Percentiles rank a stretch among this genome's conserved stretches.
phyloP scores from a whole-genome alignment of 2,113 vertebrate genomes.

The Mustelus asterias region DNA sequence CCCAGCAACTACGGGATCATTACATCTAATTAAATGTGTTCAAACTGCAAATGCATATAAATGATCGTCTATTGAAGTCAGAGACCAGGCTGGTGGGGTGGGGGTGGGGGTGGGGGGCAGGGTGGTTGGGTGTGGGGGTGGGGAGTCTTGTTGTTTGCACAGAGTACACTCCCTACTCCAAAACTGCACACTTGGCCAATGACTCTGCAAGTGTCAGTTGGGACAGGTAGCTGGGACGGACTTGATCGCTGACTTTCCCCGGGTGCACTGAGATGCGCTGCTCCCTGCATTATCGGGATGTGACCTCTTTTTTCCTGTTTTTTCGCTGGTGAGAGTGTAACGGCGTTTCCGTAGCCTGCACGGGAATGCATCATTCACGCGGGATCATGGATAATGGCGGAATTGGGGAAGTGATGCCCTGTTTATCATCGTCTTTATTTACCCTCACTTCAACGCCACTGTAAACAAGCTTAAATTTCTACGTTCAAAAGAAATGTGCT shows the following conservation, averaged over 20 bases:
- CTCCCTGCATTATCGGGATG: background rate
- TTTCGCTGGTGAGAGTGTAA: no score
- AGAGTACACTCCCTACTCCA: background rate
- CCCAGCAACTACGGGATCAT: constrained; percentile 36
- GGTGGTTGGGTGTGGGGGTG: background rate
- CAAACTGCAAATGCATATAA: constrained; percentile 38
- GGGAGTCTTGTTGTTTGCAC: background rate
- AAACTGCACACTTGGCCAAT: background rate
- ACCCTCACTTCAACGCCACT: background rate
- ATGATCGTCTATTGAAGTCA: constrained; percentile 1
- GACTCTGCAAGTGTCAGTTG: background rate
- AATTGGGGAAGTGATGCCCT: background rate
- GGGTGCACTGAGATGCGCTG: no score
- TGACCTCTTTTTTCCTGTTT: background rate
- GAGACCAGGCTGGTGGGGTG: background rate
- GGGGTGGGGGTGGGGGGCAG: background rate
- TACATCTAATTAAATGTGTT: constrained; percentile 37
- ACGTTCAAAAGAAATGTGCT: background rate
- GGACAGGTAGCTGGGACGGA: background rate
- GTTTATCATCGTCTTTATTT: background rate
- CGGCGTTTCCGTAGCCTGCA: background rate
- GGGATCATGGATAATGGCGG: background rate
- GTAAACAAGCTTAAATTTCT: background rate
- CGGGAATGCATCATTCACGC: background rate
- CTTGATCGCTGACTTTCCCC: background rate